Evolutionary conservation across 2,797 vertebrate genomes (phyloP), one percentile per base, ranked within the genome.

Genomic region (Myoxocephalus aenaeus): DNA sequence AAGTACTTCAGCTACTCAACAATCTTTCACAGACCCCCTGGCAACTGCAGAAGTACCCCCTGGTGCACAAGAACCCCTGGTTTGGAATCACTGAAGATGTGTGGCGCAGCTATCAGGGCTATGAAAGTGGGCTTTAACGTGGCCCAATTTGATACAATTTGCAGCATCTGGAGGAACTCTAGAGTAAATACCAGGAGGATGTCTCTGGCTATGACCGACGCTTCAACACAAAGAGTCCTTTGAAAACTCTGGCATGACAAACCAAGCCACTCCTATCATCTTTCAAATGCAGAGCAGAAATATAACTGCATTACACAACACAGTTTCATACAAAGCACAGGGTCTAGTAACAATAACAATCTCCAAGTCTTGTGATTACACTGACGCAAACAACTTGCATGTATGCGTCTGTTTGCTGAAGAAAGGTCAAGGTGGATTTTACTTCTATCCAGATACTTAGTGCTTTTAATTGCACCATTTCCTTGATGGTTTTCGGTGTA

Each of bases 131-230:
- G 73, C 76, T 84, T 92, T 89, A 90, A 90, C 78, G 70, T 90
- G 84, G 86, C 75, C 89, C 91, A 88, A 87, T 91, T 85, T 93
- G 90, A 93, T 91, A 91, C 88, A 92, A 91, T 93, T 91, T 88
- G 81, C 85, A 89, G 92, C 94, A 95, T 95, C 93, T 95, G 93
- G 92, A 92, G 90, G 73, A 89, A 90, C 92, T 92, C 88, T 90
- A 87, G 85, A 81, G 90, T 88, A 90, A 93, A 92, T 89, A 91
- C 86, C 90, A 90, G 86, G 87, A 93, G 93, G 90, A 93, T 91
- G 87, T 88, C 84, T 91, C 93, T 95, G 92, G 94, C 92, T 86
- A 89, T 76, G 72, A 92, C 84, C 79, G 44, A 87, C 22, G 42
- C 82, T 84, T 87, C 83, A 51, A 87, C 87, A 95, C 93, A 94